Conservation (phyloP, 2,888 invertebrate genomes). For the Tethea ocularis region DNA sequence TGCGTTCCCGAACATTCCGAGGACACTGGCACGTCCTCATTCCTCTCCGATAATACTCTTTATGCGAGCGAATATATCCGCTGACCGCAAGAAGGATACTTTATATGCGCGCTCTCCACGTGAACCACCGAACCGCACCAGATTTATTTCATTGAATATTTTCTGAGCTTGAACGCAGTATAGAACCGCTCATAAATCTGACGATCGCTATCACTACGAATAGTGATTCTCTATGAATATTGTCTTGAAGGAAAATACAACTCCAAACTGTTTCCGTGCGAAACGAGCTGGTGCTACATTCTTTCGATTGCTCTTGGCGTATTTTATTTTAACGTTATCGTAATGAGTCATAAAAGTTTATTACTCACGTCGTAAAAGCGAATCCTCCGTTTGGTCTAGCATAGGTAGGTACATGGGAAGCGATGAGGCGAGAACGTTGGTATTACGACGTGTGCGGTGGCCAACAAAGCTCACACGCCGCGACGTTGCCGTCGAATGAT, state of each 20-base stretch:
- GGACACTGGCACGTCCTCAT: constrained; percentile 51
- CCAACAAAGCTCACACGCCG: constrained; percentile 34
- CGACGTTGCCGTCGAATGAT: constrained; percentile 17
- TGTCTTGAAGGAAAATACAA: constrained; percentile 48
- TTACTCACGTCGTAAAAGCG: constrained; percentile 61
- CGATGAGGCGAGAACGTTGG: constrained; percentile 45
- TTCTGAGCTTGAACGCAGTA: constrained; percentile 41
- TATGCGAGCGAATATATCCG: constrained; percentile 53
- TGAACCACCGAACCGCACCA: constrained; percentile 57
- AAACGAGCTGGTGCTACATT: constrained; percentile 49
- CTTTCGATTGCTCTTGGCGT: constrained; percentile 59
- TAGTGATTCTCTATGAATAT: constrained; percentile 51
- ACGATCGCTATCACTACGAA: constrained; percentile 49
- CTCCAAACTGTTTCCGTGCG: constrained; percentile 25
- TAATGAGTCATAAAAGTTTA: constrained; percentile 75
- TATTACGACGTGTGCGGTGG: constrained; percentile 39
- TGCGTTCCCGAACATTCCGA: constrained; percentile 51
- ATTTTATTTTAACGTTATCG: constrained; percentile 71
- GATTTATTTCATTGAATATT: constrained; percentile 68
- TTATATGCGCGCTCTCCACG: constrained; percentile 48
- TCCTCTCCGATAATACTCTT: constrained; percentile 55
- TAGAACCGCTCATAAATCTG: constrained; percentile 57
- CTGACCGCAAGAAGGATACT: constrained; percentile 58
- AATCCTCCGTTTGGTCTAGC: constrained; percentile 55
- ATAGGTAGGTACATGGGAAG: constrained; percentile 41